Evolutionary conservation across 2,888 invertebrate genomes (phyloP), one percentile per base, ranked within the genome.

Genomic region (Encarsia formosa): DNA sequence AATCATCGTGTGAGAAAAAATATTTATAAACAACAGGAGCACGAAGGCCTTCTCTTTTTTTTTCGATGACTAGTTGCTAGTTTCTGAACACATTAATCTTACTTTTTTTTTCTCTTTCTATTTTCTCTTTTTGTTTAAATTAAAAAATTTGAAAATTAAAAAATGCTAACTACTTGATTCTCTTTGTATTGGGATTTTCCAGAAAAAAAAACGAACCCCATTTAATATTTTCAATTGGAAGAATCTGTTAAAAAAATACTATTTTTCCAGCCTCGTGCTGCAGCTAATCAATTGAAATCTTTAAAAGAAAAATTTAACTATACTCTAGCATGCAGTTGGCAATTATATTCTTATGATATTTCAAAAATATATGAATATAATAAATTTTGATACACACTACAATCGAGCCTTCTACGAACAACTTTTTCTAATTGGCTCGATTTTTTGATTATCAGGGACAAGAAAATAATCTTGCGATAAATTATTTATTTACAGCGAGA

Each of bases 61-160:
- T 51, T 51, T 49, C 31, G 20, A 45, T 57, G 56, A 57, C 56
- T 57, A 57, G 56, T 51, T 48, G 22, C 50, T 26, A 34, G 44
- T 44, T 54, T 50, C 29, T 54, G 54, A 57, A 57, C 56, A 57
- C 56, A 57, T 54, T 35, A 32, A 44, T 48, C 47, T 19, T 39
- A 32, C 31, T 44, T 51, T 35, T 47, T 13, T 18, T 44, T 44
- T 40, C 20, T 9, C 29, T 42, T 31, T 42, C 46, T 48, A 41
- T 51, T 54, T 24, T 31, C 35, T 50, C 11, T 29, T 35, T 13
- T 44, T 42, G 26, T 41, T 9, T 39, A 15, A 31, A 15, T 29
- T 56, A 11, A 11, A 32, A 32, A 13, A 13, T 8, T 32, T 32
- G 4, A 8, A 19, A 38, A 34, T 29, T 32, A 35, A 26, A 38